A percentile compares a stretch with the other conserved stretches of the same genome.
phyloP scores from a whole-genome alignment of 37 sponge, comb jelly and placozoan species.

The Ianthella basta region DNA sequence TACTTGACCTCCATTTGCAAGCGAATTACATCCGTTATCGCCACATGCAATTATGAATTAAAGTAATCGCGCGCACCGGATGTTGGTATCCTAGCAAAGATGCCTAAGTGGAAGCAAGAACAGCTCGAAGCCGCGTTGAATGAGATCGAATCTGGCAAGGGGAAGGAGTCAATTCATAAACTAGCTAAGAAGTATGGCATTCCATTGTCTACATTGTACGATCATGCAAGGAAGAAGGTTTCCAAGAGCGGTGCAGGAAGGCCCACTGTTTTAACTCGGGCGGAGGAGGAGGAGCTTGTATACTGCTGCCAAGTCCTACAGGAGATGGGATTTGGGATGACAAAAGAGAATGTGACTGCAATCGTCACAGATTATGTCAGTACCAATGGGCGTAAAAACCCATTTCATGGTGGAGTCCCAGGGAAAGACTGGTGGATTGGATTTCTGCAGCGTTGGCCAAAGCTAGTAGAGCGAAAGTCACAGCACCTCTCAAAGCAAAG shows the following conservation, averaged over 20 bases:
- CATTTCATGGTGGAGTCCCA: conserved; percentile 1
- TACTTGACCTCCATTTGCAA: too few species aligned
- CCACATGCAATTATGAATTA: too few species aligned
- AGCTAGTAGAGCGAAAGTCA: too few species aligned
- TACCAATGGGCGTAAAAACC: neutral
- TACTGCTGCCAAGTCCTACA: conserved; percentile 29
- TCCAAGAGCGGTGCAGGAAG: conserved; percentile 14
- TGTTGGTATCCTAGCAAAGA: conserved; percentile 1
- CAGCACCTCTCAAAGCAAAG: conserved; percentile 13
- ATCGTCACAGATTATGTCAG: conserved; percentile 4
- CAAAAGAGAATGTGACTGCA: conserved; percentile 9
- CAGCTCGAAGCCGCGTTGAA: conserved; percentile 14
- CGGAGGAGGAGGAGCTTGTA: conserved; percentile 22
- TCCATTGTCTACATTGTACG: conserved; percentile 22
- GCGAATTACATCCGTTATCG: too few species aligned
- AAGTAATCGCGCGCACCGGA: neutral
- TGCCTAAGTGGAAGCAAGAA: conserved; percentile 18
- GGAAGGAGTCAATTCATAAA: neutral
- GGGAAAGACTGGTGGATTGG: neutral
- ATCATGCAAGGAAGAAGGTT: conserved; percentile 1
- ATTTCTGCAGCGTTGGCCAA: too few species aligned
- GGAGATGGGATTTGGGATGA: conserved; percentile 12
- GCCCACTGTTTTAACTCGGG: conserved; percentile 11
- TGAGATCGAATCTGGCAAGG: conserved; percentile 5
- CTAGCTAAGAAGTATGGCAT: conserved; percentile 18